These are phyloP conservation scores for Thamnaconus septentrionalis DNA, from an alignment of 2,113 vertebrate genomes.

Conservation along the genomic window DNA sequence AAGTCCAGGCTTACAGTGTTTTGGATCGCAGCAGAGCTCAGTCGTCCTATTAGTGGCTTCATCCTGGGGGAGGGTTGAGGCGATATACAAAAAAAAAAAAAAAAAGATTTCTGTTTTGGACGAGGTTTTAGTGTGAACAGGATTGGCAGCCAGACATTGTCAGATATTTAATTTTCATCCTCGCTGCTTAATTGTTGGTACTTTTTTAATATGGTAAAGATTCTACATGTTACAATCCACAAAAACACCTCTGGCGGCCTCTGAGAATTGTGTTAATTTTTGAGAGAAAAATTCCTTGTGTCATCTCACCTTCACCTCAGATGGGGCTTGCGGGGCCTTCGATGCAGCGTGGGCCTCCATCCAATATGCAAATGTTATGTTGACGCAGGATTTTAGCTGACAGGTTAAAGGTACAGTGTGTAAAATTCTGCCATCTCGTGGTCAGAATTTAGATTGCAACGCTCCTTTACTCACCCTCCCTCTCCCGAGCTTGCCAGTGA, in stretches of 20 bases:
- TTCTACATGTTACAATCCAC: constrained; percentile 14
- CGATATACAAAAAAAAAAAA: too few relatives aligned
- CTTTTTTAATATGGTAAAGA: constrained; percentile 24
- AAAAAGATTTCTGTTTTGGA: constrained; percentile 28
- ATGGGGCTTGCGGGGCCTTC: neutral
- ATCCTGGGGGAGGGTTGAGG: constrained; percentile 1
- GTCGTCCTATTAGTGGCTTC: constrained; percentile 14
- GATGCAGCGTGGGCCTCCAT: too few relatives aligned
- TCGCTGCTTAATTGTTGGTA: constrained; percentile 4
- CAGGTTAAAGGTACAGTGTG: too few relatives aligned
- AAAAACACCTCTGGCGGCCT: neutral
- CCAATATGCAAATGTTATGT: too few relatives aligned
- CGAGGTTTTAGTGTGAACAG: constrained; percentile 1
- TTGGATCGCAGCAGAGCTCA: constrained; percentile 17
- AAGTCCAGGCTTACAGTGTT: constrained; percentile 5
- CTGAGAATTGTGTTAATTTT: constrained; percentile 27
- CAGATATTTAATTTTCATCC: constrained; percentile 9
- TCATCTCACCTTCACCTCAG: too few relatives aligned
- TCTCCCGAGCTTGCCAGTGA: too few relatives aligned
- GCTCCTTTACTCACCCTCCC: too few relatives aligned
- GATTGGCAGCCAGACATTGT: constrained; percentile 15
- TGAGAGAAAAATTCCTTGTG: neutral
- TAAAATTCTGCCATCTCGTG: too few relatives aligned
- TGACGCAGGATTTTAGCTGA: too few relatives aligned
- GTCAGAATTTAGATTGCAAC: too few relatives aligned